Percentiles rank a stretch among this genome's conserved stretches.
Evolutionary conservation across 2,113 vertebrate species (phyloP).

Genomic region (Leucopternis melanops): DNA sequence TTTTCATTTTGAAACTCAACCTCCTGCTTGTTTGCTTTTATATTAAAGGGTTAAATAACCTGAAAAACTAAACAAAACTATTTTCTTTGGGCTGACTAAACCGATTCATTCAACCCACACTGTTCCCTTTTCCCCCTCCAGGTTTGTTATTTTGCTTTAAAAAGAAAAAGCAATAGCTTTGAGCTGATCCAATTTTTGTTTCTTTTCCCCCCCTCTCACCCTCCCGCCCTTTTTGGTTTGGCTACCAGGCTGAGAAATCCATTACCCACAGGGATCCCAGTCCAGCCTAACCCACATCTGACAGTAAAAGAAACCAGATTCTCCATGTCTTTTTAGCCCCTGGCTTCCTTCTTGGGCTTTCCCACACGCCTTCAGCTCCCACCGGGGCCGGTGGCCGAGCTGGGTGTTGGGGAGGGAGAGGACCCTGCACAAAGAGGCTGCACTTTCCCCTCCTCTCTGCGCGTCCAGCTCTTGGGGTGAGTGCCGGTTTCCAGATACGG

Average conservation of each 20-base stretch:
- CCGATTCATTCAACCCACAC: neutral
- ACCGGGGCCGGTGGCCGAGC: neutral
- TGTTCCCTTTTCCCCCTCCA: neutral
- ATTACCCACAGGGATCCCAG: neutral
- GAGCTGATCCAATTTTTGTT: neutral
- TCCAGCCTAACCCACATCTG: constrained; percentile 47
- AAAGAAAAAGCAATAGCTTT: constrained; percentile 1
- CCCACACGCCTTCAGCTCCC: neutral
- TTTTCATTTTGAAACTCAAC: neutral
- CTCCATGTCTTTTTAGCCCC: neutral
- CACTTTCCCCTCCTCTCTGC: neutral
- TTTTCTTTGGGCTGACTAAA: constrained; percentile 2
- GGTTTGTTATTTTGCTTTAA: neutral
- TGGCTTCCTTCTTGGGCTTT: constrained; percentile 42
- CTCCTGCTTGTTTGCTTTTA: constrained; percentile 10
- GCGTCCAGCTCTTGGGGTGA: neutral
- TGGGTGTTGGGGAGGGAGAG: neutral
- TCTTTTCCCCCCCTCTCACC: neutral
- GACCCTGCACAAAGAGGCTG: neutral
- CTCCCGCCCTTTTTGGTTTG: neutral
- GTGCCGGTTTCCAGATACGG: neutral
- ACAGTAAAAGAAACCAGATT: constrained; percentile 56
- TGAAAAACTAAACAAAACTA: neutral
- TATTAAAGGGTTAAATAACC: constrained; percentile 32
- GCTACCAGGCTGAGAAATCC: constrained; percentile 50